Conservation (phyloP, 2,113 vertebrate species). For the Boleophthalmus pectinirostris region DNA sequence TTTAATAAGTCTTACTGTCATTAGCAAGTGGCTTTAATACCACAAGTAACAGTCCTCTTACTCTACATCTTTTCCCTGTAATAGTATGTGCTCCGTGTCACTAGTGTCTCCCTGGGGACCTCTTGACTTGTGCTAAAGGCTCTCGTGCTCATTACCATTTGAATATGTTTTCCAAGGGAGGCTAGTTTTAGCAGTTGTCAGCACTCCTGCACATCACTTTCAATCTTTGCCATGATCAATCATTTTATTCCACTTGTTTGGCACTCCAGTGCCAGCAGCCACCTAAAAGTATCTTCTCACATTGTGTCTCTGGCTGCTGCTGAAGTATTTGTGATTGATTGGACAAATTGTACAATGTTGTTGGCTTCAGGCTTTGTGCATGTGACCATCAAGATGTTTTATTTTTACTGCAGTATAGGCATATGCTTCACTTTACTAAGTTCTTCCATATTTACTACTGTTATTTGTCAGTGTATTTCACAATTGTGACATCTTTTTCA, state of each 20-base stretch:
- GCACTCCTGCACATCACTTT: constrained; percentile 63
- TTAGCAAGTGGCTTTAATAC: constrained; percentile 36
- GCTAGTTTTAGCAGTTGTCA: constrained; percentile 66
- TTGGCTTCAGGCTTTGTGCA: neutral
- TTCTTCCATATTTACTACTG: too few relatives aligned
- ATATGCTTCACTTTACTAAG: too few relatives aligned
- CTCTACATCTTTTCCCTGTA: constrained; percentile 36
- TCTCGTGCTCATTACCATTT: constrained; percentile 54
- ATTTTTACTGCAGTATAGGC: neutral
- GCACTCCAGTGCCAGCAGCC: constrained; percentile 49
- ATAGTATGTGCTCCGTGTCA: constrained; percentile 53
- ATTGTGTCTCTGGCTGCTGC: constrained; percentile 30
- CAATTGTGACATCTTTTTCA: too few relatives aligned
- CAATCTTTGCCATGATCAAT: constrained; percentile 69
- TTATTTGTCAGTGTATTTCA: too few relatives aligned
- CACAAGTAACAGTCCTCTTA: constrained; percentile 29
- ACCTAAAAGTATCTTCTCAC: constrained; percentile 40
- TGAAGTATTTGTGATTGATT: constrained; percentile 9
- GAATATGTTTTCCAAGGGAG: constrained; percentile 46
- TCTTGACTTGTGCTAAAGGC: constrained; percentile 34
- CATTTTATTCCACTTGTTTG: constrained; percentile 60
- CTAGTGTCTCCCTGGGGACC: constrained; percentile 45
- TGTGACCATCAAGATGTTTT: neutral
- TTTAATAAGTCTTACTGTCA: constrained; percentile 9
- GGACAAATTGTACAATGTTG: constrained; percentile 17